Conservation (phyloP, 2,888 invertebrate genomes). For the Lepeophtheirus nordmannii region DNA sequence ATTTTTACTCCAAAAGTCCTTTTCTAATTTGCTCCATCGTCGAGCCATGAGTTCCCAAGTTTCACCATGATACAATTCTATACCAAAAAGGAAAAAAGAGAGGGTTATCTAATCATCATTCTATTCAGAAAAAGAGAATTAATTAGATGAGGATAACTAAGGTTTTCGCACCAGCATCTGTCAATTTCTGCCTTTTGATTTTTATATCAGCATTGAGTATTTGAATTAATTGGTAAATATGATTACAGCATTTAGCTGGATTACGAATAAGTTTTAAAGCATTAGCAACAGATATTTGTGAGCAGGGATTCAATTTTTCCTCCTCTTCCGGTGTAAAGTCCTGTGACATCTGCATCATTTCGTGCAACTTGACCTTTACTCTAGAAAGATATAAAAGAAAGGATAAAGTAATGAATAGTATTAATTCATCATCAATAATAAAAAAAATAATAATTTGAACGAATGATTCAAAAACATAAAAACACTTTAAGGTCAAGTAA, state of each 20-base stretch:
- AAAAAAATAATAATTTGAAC: too few relatives aligned
- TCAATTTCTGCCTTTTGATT: conserved; percentile 7
- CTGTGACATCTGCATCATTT: conserved; percentile 73
- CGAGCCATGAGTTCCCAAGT: conserved; percentile 97
- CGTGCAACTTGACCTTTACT: conserved; percentile 86
- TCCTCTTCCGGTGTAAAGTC: conserved; percentile 71
- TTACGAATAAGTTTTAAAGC: conserved; percentile 85
- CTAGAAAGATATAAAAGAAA: conserved; percentile 39
- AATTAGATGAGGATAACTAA: background rate
- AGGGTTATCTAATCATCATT: background rate
- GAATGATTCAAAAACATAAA: too few relatives aligned
- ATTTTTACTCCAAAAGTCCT: conserved; percentile 87
- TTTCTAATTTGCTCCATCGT: conserved; percentile 93
- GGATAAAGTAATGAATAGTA: background rate
- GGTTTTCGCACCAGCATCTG: background rate
- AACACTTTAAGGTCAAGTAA: background rate
- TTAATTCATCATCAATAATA: background rate
- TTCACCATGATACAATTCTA: conserved; percentile 89
- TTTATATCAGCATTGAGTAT: conserved; percentile 64
- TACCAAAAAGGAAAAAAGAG: conserved; percentile 43
- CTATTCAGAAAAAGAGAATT: background rate
- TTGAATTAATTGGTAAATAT: conserved; percentile 71
- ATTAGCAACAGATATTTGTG: conserved; percentile 72
- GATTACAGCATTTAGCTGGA: conserved; percentile 79
- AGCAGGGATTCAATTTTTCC: conserved; percentile 74